Base-by-base conservation (phyloP, 1,140 invertebrate species). In the Zaprionus tsacasi region DNA sequence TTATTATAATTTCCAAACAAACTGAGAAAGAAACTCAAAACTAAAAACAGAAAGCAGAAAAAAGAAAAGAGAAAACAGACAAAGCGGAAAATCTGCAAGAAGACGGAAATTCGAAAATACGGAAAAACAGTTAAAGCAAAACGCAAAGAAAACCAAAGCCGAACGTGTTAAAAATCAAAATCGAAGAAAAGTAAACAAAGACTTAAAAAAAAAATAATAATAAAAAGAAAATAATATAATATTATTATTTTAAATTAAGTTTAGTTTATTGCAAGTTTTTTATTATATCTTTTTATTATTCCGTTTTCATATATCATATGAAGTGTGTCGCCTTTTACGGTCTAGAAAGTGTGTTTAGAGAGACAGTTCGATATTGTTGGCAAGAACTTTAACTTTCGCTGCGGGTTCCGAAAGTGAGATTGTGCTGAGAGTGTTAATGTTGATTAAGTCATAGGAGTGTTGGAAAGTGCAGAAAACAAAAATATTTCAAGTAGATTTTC, bases 1-100 rank as follows among this genome's bases (percentile, higher is more conserved):
- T 92, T 92, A 92, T 92, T 91, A 91, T 92, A 89, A 92, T 92
- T 85, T 92, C 86, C 86, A 91, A 91, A 91, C 79, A 73, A 88
- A 91, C 57, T 70, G 77, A 81, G 75, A 60, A 77, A 77, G 70
- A 87, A 91, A 56, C 68, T 78, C 79, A 76, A 60, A 77, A 77
- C 65, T 69, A 73, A 60, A 60, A 77, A 75, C 65, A 66, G 73
- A 70, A 74, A 81, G 27, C 33, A 70, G 70, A 72, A 3, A 30
- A 30, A 52, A 66, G 7, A 43, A 75, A 76, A 64, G 25, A 68
- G n/a, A 77, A 1, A 27, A 27, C 56, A 66, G 7, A 43, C 21
- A 21, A 21, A 85, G 64, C 52, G 43, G 54, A 79, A 78, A 70
- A 50, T 50, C 45, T 45, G 40, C 45, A 50, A 54, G 65, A 68